phyloP scores from a whole-genome alignment of 2,797 vertebrate genomes.

The Lophius americanus region DNA sequence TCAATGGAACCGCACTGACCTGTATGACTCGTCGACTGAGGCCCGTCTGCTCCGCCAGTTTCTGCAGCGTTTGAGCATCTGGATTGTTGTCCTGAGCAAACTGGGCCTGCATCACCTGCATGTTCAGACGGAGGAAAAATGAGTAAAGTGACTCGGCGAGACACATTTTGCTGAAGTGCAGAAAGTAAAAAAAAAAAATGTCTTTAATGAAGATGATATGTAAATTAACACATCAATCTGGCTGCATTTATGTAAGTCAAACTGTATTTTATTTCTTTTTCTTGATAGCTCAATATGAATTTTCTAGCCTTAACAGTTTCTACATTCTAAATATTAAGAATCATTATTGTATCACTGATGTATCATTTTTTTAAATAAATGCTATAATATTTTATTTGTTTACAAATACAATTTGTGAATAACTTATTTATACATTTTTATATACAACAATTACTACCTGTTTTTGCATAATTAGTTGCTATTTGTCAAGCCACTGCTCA shows the following conservation, averaged over 20 bases:
- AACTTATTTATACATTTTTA: not conserved
- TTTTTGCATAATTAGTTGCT: not conserved
- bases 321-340: not conserved
- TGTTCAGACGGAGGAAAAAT: conserved; percentile 1
- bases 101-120: conserved; percentile 95
- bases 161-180: not conserved
- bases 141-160: not conserved
- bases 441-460: not conserved
- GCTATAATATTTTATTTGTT: too few relatives aligned
- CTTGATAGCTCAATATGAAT: not conserved
- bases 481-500: not conserved
- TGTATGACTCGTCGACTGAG: conserved; percentile 96
- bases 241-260: not conserved
- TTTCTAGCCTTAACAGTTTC: not conserved
- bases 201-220: not conserved
- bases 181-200: not conserved
- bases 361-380: too few relatives aligned
- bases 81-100: conserved; percentile 97
- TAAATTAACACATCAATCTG: not conserved
- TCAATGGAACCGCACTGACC: conserved; percentile 69
- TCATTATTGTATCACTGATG: too few relatives aligned
- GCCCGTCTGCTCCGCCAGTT: conserved; percentile 93
- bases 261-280: not conserved
- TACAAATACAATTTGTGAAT: too few relatives aligned
- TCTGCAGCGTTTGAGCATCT: conserved; percentile 92